Base-by-base conservation (phyloP, 2,888 invertebrate species). In the Ophraella communa region DNA sequence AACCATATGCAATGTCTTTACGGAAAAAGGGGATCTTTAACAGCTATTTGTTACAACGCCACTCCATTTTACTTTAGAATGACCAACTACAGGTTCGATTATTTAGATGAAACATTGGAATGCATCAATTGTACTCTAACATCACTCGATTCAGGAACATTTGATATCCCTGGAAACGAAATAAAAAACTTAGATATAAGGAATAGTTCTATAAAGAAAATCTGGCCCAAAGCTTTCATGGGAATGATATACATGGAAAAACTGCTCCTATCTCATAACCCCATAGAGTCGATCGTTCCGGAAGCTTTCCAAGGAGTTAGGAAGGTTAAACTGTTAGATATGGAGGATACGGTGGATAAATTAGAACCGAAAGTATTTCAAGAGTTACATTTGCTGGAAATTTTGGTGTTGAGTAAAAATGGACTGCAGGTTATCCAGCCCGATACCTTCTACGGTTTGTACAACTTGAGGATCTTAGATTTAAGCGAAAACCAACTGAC, bases 121-220 rank as follows among this genome's bases (percentile, higher is more conserved):
- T 81, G 81, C 62, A 14, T 76, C 0, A 77, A 77, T 35, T 81
- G 81, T 66, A 73, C 67, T 14, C 67, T 81, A 49, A 70, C 71
- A 8, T 63, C 65, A 0, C 59, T 81, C 8, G 77, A 74, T 14
- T 44, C 71, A n/a, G 78, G 78, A 44, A 77, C 76, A 3, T 81
- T 81, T 59, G 81, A 81, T 64, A 77, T 81, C 23, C 74, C 77
- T 11, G 80, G 79, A 10, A 81, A 81, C 61, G 77, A 78, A 61
- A 79, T 78, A 33, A 75, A 74, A 64, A 74, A 66, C 18, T 55
- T 79, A 27, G 77, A 77, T 57, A 67, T 79, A 45, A 69, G 71
- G 42, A 74, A 73, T 30, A 74, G 74, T 57, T 73, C 76, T 17
- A 76, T 81, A 21, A 64, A 20, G 0, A 66, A 54, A 4, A 72